Base-by-base conservation (phyloP, 2,113 vertebrate species). In the Eulemur macaco region DNA sequence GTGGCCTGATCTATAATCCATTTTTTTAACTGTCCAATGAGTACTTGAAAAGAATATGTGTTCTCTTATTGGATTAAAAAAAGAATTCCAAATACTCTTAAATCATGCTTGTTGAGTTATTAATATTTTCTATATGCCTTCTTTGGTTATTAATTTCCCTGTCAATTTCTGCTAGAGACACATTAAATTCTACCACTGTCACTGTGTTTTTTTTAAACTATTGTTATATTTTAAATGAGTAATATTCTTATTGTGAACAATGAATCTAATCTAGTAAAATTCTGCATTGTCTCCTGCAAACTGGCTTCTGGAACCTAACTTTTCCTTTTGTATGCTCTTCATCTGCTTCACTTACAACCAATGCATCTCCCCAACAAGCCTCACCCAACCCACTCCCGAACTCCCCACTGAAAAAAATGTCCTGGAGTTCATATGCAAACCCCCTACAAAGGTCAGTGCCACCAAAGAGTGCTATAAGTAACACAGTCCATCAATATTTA, bases 401-500 rank as follows among this genome's bases (percentile, higher is more conserved):
- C 13, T 5, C 81, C 39, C 90, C 74, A 45, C 17, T 89, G 52
- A 39, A 94, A 47, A 69, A 87, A 71, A 68, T 15, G 15, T 47
- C 66, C 58, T 56, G 37, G 47, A 69, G 47, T 73, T 71, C 77
- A 78, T 37, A 96, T 86, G 88, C 89, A 97, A 98, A 97, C 93
- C 91, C 92, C 85, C 92, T 96, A 60, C 81, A 95, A 98, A 98
- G 96, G 92, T 94, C 88, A 86, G 45, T 84, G 83, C 97, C 97
- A 76, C 90, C 90, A 97, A 97, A 94, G 81, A 96, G 95, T 80
- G 89, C 66, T 98, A 88, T 98, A 98, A 98, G 98, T 97, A 97
- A 98, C 97, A 97, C 76, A 98, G 92, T 71, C 80, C 97, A 98
- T 98, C 97, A 97, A 97, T 89, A 96, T 98, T 98, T 98, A 98